phyloP scores from a whole-genome alignment of 2,888 invertebrate species.

The Chloroclystis v-ata region DNA sequence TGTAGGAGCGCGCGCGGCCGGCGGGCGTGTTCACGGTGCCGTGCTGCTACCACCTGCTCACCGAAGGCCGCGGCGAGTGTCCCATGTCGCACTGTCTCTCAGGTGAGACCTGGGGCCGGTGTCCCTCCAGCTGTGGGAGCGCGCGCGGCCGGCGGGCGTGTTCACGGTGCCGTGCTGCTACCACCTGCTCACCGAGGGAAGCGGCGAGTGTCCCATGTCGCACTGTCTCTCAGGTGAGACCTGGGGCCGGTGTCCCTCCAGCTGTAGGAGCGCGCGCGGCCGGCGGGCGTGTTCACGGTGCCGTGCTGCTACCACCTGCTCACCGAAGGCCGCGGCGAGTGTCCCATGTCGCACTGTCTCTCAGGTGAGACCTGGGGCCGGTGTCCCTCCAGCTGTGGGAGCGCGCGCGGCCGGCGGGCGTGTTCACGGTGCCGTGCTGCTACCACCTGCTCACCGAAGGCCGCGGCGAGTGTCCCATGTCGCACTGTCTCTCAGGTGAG shows the following conservation, averaged over 20 bases:
- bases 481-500: conserved; percentile 75
- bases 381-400: conserved; percentile 84
- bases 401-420: conserved; percentile 67
- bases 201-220: conserved; percentile 83
- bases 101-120: conserved; percentile 90
- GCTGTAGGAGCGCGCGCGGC: conserved; percentile 79
- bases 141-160: conserved; percentile 76
- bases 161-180: conserved; percentile 95
- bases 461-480: conserved; percentile 82
- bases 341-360: conserved; percentile 83
- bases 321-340: conserved; percentile 77
- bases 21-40: conserved; percentile 87
- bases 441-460: conserved; percentile 87
- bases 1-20: conserved; percentile 79
- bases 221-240: conserved; percentile 87
- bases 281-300: conserved; percentile 84
- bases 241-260: conserved; percentile 85
- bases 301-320: conserved; percentile 95
- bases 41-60: conserved; percentile 92
- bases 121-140: conserved; percentile 82
- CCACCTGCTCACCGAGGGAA: conserved; percentile 83
- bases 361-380: conserved; percentile 91
- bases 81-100: conserved; percentile 82
- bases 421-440: conserved; percentile 93
- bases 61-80: conserved; percentile 79